Conservation (phyloP, 1,140 invertebrate species). For the fruit fly (Drosophila melanogaster) region Release_6_plus_ISO1_MT NT_033777.3:17671501-17672000, state of each 20-base stretch:
- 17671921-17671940: constrained; percentile 79
- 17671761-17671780: no score
- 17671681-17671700: no score
- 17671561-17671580: constrained; percentile 17
- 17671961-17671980: constrained; percentile 60
- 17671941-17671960: constrained; percentile 82
- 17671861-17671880: constrained; percentile 64
- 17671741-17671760: no score
- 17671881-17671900: constrained; percentile 81
- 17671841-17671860: constrained; percentile 61
- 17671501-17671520: constrained; percentile 13
- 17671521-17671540: constrained; percentile 24
- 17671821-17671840: neutral
- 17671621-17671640: no score
- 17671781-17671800: no score
- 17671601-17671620: neutral
- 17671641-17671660: no score
- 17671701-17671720: no score
- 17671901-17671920: constrained; percentile 59
- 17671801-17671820: neutral
- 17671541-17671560: constrained; percentile 2
- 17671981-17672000: constrained; percentile 27
- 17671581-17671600: neutral
- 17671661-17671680: no score
- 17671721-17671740: no score